phyloP scores from a whole-genome alignment of 1,140 invertebrate species.

The Drosophila prosaltans region DNA sequence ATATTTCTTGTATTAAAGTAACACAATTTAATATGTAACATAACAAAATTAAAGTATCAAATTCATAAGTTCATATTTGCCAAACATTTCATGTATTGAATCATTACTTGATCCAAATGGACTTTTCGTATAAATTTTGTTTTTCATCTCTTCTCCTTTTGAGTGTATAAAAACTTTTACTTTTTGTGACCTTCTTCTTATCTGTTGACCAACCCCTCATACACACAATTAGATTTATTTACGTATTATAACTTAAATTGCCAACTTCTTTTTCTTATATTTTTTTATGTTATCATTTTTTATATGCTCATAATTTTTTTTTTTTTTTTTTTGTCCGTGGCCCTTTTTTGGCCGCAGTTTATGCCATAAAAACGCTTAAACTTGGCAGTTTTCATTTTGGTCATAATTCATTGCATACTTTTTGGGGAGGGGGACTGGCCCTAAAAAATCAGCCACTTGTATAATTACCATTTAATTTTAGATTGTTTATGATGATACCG shows the following conservation, averaged over 20 bases:
- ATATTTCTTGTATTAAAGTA: not conserved
- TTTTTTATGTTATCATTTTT: slow-evolving; percentile 28
- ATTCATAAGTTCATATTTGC: not conserved
- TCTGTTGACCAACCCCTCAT: slow-evolving; percentile 40
- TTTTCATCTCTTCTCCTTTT: no score
- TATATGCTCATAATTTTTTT: slow-evolving; percentile 21
- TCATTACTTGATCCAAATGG: no score
- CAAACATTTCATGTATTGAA: no score
- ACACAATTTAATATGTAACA: not conserved
- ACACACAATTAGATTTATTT: slow-evolving; percentile 75
- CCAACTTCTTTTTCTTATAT: slow-evolving; percentile 28
- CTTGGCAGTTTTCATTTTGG: slow-evolving; percentile 42
- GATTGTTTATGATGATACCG: slow-evolving; percentile 36
- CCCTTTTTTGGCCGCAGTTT: slow-evolving; percentile 41
- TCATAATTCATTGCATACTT: slow-evolving; percentile 70
- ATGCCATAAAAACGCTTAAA: slow-evolving; percentile 60
- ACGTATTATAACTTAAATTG: slow-evolving; percentile 70
- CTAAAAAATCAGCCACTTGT: slow-evolving; percentile 36
- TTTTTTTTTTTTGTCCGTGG: not conserved
- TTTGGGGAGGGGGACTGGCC: slow-evolving; percentile 26
- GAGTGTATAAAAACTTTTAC: not conserved
- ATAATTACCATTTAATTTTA: slow-evolving; percentile 71
- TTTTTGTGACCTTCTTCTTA: slow-evolving; percentile 17
- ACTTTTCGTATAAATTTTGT: no score
- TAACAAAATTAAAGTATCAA: not conserved